Evolutionary conservation across 2,113 vertebrate genomes (phyloP), one percentile per base, ranked within the genome.

Genomic region (Microcebus tavaratra): DNA sequence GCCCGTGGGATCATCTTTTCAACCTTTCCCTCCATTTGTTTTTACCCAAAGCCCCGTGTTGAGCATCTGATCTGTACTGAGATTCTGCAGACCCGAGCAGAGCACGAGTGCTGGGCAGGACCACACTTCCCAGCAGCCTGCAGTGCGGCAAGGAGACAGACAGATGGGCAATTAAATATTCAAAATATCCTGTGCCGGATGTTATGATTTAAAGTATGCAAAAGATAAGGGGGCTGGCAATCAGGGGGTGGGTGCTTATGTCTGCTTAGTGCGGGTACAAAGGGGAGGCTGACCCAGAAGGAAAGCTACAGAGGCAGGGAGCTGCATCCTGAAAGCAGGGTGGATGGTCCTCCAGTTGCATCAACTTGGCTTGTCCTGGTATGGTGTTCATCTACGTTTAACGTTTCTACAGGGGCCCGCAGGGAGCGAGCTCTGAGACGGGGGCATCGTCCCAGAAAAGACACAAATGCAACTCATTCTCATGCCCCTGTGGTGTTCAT

Each of bases 231-330:
- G 11, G 18, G 4, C 23, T 50, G 20, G 45, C 0, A 4, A 1
- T 29, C 1, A 0, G 5, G 6, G 25, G 25, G 9, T 36, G 18
- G 17, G 42, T 27, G 11, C 12, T 5, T 2, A 2, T 3, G 17
- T 6, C 21, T 27, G 12, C 39, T 53, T 8, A 23, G 42, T 0
- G 20, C 50, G 1, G 0, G 23, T 9, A 21, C n/a, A 12, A 23
- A 53, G 73, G 11, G 6, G 11, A 1, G 2, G 1, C 2, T 3
- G 5, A 4, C 0, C 25, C 42, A 5, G 39, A 23, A 55, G 12
- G 63, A 50, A 31, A 21, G 11, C 59, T 13, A 1, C 8, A 18
- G 48, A 90, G 12, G 55, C 25, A 0, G 11, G n/a, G 65, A 59
- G 42, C 5, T 10, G 0, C 3, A 11, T 27, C 4, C 31, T n/a